Conservation (phyloP, 2,113 vertebrate genomes). For the Sorex fumeus region DNA sequence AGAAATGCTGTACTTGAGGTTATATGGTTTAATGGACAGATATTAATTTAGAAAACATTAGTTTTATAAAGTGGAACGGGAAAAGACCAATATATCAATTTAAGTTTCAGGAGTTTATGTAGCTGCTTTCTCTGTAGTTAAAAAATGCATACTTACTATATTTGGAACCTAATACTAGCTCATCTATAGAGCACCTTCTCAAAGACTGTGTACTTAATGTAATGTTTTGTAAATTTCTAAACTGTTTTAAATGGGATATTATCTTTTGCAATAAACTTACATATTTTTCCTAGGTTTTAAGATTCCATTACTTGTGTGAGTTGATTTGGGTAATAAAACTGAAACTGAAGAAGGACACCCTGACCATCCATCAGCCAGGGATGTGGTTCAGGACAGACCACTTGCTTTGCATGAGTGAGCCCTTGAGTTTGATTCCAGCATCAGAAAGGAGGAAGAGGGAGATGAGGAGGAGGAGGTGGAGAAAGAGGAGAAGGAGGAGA, state of each 20-base stretch:
- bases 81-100: constrained; percentile 14
- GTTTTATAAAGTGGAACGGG: constrained; percentile 72
- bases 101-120: constrained; percentile 62
- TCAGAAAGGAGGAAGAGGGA: too few relatives aligned
- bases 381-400: too few relatives aligned
- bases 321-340: constrained; percentile 49
- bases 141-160: constrained; percentile 56
- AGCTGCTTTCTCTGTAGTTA: constrained; percentile 69
- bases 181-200: constrained; percentile 80
- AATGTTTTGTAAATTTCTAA: constrained; percentile 87
- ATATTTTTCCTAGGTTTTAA: constrained; percentile 85
- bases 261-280: constrained; percentile 88
- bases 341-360: constrained; percentile 16
- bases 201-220: constrained; percentile 70
- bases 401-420: too few relatives aligned
- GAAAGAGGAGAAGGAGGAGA: too few relatives aligned
- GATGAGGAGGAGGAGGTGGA: too few relatives aligned
- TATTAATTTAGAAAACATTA: constrained; percentile 66
- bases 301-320: constrained; percentile 80
- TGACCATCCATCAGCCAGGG: too few relatives aligned
- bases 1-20: constrained; percentile 77
- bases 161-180: constrained; percentile 73
- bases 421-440: too few relatives aligned
- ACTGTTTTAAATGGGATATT: constrained; percentile 85
- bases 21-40: constrained; percentile 71